These are phyloP conservation scores for Caenorhabditis japonica DNA, from an alignment of 2,888 invertebrate species.

Conservation along the genomic window DNA sequence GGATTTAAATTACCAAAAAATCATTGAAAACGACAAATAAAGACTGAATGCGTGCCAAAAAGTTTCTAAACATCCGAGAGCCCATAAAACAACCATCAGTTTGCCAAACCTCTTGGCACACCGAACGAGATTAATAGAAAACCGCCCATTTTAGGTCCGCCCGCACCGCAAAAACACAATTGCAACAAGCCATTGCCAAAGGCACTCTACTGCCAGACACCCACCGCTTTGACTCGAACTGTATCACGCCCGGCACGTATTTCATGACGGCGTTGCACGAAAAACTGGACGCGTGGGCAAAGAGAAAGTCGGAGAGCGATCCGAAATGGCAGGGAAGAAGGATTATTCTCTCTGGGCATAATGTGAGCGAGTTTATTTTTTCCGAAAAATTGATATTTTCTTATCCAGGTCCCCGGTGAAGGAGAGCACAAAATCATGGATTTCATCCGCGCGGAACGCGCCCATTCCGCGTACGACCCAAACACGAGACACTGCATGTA, in stretches of 20 bases:
- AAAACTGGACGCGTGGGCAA: conserved; percentile 89
- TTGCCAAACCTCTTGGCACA: not conserved
- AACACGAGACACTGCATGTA: conserved; percentile 95
- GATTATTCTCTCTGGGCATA: conserved; percentile 91
- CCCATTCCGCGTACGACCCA: conserved; percentile 88
- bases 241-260: conserved; percentile 89
- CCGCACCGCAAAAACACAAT: conserved; percentile 86
- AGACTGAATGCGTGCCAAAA: no score
- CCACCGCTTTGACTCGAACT: conserved; percentile 94
- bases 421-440: conserved; percentile 99
- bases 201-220: conserved; percentile 87
- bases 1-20: no score
- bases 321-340: conserved; percentile 89
- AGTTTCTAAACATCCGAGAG: no score
- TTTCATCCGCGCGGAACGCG: conserved; percentile 88
- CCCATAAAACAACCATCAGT: not conserved
- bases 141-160: conserved; percentile 83
- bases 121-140: no score
- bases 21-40: no score
- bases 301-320: conserved; percentile 85
- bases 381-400: conserved; percentile 1
- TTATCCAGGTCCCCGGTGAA: conserved; percentile 87
- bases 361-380: conserved; percentile 81
- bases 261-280: conserved; percentile 93
- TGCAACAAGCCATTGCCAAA: conserved; percentile 84